phyloP scores from a whole-genome alignment of 2,888 invertebrate species.

The Galerucella calmariensis region DNA sequence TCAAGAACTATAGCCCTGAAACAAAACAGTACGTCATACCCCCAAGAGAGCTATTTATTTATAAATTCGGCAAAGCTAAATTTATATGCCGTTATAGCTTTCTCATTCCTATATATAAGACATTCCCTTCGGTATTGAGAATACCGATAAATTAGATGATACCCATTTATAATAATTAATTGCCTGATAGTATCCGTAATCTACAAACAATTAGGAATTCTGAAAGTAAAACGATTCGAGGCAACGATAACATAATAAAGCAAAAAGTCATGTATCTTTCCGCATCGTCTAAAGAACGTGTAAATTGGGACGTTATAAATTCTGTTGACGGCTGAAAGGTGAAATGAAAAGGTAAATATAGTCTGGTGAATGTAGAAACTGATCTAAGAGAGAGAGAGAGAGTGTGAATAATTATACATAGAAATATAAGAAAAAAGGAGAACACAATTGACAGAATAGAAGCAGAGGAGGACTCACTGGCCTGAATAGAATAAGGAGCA shows the following conservation, averaged over 20 bases:
- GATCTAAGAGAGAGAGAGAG: too few relatives aligned
- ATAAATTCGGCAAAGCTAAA: slow-evolving; percentile 16
- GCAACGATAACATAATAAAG: slow-evolving; percentile 29
- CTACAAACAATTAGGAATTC: slow-evolving; percentile 35
- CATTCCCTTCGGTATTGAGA: slow-evolving; percentile 5
- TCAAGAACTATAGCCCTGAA: background rate
- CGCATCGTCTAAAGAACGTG: slow-evolving; percentile 34
- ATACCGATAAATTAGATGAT: slow-evolving; percentile 26
- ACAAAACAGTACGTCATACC: slow-evolving; percentile 1
- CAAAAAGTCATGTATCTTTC: slow-evolving; percentile 31
- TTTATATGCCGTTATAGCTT: slow-evolving; percentile 5
- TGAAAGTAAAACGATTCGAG: slow-evolving; percentile 31
- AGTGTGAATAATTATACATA: too few relatives aligned
- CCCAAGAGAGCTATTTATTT: slow-evolving; percentile 8
- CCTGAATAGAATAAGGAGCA: too few relatives aligned
- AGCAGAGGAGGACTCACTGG: too few relatives aligned
- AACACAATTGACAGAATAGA: too few relatives aligned
- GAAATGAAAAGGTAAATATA: slow-evolving; percentile 27
- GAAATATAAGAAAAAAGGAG: too few relatives aligned
- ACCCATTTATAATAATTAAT: slow-evolving; percentile 32
- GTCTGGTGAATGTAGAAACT: slow-evolving; percentile 24
- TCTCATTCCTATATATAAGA: slow-evolving; percentile 1
- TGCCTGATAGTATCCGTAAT: slow-evolving; percentile 20
- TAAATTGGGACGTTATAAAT: slow-evolving; percentile 41
- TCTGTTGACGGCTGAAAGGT: slow-evolving; percentile 18